phyloP scores from a whole-genome alignment of 2,888 invertebrate genomes.

The Polia nebulosa region DNA sequence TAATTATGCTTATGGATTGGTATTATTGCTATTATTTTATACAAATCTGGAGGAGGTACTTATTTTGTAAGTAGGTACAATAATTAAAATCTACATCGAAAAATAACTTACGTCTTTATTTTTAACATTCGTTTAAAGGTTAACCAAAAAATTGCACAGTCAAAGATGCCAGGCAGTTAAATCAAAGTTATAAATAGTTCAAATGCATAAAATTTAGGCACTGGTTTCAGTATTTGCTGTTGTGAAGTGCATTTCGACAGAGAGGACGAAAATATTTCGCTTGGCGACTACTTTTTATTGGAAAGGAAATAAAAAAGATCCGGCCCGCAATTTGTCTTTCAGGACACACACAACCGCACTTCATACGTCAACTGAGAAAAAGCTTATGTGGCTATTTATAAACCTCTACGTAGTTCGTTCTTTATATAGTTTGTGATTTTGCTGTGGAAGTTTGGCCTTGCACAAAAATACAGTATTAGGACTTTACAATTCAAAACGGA shows the following conservation, averaged over 20 bases:
- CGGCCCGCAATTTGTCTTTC: conserved; percentile 31
- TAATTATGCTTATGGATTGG: too few species aligned
- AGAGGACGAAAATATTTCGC: conserved; percentile 28
- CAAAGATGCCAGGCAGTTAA: background rate
- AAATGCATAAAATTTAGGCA: conserved; percentile 3
- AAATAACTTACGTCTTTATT: conserved; percentile 58
- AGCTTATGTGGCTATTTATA: conserved; percentile 43
- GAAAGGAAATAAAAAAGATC: conserved; percentile 37
- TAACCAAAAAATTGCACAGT: conserved; percentile 37
- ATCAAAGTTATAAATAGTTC: conserved; percentile 3
- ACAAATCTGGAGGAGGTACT: conserved; percentile 3
- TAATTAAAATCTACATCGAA: conserved; percentile 51
- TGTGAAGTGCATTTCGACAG: conserved; percentile 19
- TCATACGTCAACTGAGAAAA: conserved; percentile 38
- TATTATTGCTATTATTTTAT: conserved; percentile 1
- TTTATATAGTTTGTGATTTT: conserved; percentile 5
- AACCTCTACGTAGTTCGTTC: conserved; percentile 23
- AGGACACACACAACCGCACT: conserved; percentile 36
- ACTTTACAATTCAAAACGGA: background rate
- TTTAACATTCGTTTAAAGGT: conserved; percentile 15
- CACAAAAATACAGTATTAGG: background rate
- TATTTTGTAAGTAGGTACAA: background rate
- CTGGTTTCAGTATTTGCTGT: conserved; percentile 5
- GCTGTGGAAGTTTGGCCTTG: conserved; percentile 14
- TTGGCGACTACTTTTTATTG: conserved; percentile 32